These are phyloP conservation scores for Drosophila niveifrons DNA, from an alignment of 2,888 invertebrate genomes.

Conservation along the genomic window DNA sequence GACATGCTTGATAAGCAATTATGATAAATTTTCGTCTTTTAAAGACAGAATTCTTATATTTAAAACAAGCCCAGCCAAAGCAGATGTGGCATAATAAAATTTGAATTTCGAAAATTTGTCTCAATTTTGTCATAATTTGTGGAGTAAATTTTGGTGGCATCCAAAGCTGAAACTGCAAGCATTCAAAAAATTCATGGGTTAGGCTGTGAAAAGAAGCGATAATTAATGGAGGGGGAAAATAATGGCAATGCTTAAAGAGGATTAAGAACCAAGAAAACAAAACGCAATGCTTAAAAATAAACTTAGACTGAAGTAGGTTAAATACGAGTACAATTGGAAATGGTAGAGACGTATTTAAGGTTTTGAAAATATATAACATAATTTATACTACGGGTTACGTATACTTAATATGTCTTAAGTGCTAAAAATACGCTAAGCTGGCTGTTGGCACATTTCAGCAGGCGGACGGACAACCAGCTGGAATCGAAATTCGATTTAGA, in stretches of 20 bases:
- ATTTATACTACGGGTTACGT: too few species aligned
- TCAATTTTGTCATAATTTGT: constrained; percentile 1
- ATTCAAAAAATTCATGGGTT: background rate
- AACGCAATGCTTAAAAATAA: background rate
- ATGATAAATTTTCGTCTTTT: too few species aligned
- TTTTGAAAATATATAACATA: background rate
- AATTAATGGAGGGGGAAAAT: background rate
- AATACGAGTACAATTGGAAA: too few species aligned
- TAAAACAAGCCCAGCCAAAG: background rate
- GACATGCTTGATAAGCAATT: background rate
- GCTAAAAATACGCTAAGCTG: background rate
- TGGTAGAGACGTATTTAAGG: too few species aligned
- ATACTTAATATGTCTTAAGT: background rate
- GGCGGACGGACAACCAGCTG: background rate
- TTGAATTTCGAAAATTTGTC: background rate
- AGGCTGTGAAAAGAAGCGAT: constrained; percentile 6
- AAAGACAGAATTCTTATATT: too few species aligned
- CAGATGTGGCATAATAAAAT: background rate
- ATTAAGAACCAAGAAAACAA: background rate
- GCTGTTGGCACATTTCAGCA: background rate
- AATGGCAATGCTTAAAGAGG: background rate
- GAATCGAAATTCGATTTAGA: background rate
- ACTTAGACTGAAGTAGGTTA: too few species aligned
- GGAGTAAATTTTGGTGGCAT: background rate
- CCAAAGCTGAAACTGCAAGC: constrained; percentile 3